Base-by-base conservation (phyloP, 2,797 vertebrate species). In the Buphagus erythrorhynchus region DNA sequence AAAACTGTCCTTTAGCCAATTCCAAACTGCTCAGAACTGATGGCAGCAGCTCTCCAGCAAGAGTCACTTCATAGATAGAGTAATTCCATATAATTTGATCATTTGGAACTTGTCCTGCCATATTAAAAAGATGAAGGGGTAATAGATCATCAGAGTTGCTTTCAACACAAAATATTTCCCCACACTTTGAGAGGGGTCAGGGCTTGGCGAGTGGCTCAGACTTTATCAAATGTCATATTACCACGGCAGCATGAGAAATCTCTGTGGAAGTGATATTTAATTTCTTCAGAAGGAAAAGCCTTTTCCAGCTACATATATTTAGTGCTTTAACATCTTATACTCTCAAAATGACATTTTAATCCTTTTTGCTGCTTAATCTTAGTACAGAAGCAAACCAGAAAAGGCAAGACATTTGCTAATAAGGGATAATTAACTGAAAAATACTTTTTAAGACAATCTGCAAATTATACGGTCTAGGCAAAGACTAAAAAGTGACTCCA, bases 161-260 rank as follows among this genome's bases (percentile, higher is more conserved):
- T 88, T 88, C 75, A 66, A 36, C 45, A 66, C 48, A 45, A 29
- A 58, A 26, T 78, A 54, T 46, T 61, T 74, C 42, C 5, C 2
- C 25, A 13, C 85, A 25, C 74, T 81, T 80, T 43, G 72, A 84
- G 73, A 83, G 69, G 73, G 89, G 80, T 93, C 91, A 84, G 57
- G 55, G 62, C 68, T 72, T 35, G 67, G 69, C 0, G 11, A 84
- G 68, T 24, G 62, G 58, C 80, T 94, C 82, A 35, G 84, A 15
- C 86, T 95, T 91, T 77, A 85, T 94, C 87, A 73, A 94, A 84
- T 91, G 76, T 65, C 77, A 10, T 24, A 26, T 62, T 89, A 16
- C 46, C 31, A 17, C 9, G 2, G 79, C 76, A 14, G 66, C 36
- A 5, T 9, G 29, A 59, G 73, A 80, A 72, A 57, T 67, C 62